Conservation (phyloP, 37 sponge, comb jelly and placozoan genomes). For the Ephydatia muelleri region DNA sequence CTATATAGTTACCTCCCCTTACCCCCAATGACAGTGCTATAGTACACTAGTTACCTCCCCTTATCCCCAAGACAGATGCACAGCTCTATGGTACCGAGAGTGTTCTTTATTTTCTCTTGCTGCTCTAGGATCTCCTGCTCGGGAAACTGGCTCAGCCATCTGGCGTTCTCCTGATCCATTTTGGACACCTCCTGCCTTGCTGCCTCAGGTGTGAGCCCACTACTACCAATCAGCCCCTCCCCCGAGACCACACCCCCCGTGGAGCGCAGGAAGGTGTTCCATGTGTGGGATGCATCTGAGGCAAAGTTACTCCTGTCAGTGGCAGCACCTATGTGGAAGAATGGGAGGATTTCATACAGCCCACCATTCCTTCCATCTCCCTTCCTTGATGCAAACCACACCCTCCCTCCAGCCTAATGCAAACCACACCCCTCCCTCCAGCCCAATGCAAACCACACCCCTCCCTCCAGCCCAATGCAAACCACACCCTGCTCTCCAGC, state of each 20-base stretch:
- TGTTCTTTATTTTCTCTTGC: conserved; percentile 42
- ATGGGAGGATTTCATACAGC: background rate
- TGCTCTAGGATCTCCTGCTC: conserved; percentile 70
- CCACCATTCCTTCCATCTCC: background rate
- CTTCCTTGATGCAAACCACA: background rate
- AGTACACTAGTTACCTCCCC: too few relatives aligned
- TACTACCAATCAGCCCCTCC: conserved; percentile 49
- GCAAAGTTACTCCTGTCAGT: conserved; percentile 16
- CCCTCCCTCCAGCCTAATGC: background rate
- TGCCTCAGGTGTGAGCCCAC: conserved; percentile 12
- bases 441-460: background rate
- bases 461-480: background rate
- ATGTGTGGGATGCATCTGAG: conserved; percentile 23
- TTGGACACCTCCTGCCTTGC: conserved; percentile 45
- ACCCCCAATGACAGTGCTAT: too few relatives aligned
- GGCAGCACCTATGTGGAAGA: background rate
- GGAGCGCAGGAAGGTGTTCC: conserved; percentile 9
- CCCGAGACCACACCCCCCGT: conserved; percentile 46
- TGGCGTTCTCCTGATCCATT: conserved; percentile 82
- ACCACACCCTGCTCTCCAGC: background rate
- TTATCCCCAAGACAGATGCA: too few relatives aligned
- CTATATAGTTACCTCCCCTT: too few relatives aligned
- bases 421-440: background rate
- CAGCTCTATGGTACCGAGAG: conserved; percentile 37
- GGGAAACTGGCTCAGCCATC: conserved; percentile 55